Conservation (phyloP, 1,140 invertebrate genomes). For the Pseudobourletiella spinata region DNA sequence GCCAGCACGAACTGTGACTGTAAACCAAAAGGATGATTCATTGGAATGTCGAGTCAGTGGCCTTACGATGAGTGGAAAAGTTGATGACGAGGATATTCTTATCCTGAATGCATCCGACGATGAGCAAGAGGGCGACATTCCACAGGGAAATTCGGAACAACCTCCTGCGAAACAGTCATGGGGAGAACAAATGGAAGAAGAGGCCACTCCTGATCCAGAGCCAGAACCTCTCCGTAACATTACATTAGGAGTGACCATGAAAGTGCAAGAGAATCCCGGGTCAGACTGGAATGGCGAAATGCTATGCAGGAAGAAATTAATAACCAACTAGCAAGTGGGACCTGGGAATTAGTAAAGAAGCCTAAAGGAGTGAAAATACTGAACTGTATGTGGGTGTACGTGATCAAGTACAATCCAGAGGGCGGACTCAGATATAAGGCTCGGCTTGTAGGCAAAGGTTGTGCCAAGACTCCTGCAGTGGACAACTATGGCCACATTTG, state of each 20-base stretch:
- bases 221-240: not conserved
- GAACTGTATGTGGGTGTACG: conserved; percentile 31
- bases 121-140: not conserved
- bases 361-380: conserved; percentile 26
- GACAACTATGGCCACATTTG: conserved; percentile 39
- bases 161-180: not conserved
- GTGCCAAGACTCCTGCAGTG: conserved; percentile 32
- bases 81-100: not conserved
- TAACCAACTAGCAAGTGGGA: conserved; percentile 3
- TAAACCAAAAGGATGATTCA: not conserved
- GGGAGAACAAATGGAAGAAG: conserved; percentile 2
- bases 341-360: conserved; percentile 20
- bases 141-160: not conserved
- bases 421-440: conserved; percentile 23
- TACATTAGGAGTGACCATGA: not conserved
- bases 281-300: conserved; percentile 3
- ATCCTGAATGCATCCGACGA: not conserved
- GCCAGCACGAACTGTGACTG: not conserved
- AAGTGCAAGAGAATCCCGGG: not conserved
- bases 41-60: not conserved
- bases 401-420: conserved; percentile 12
- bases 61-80: not conserved
- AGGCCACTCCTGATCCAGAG: not conserved
- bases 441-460: conserved; percentile 34
- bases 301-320: conserved; percentile 14